These are phyloP conservation scores for Bombus balteatus DNA, from an alignment of 1,140 invertebrate species.

Conservation along the genomic window DNA sequence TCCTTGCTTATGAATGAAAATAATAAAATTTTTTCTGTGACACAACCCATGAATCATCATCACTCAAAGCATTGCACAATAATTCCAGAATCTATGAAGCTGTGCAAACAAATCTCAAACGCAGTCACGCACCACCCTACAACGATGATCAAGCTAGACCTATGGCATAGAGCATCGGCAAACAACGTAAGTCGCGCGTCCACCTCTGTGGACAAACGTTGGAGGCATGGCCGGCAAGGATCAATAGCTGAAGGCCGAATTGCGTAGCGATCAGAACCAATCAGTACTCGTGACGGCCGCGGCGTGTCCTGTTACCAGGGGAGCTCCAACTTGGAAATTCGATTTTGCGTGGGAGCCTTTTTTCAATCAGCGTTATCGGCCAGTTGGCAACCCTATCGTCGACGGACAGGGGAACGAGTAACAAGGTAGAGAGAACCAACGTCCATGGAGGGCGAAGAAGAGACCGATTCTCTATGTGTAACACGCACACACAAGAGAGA, in stretches of 20 bases:
- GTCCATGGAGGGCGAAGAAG: slow-evolving; percentile 3
- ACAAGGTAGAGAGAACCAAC: slow-evolving; percentile 60
- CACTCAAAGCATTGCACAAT: not conserved
- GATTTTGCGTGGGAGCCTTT: slow-evolving; percentile 72
- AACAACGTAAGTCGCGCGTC: not conserved
- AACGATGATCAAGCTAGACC: not conserved
- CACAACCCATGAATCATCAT: too few species aligned
- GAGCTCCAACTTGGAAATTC: slow-evolving; percentile 70
- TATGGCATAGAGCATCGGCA: not conserved
- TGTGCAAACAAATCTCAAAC: not conserved
- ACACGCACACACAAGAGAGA: not conserved
- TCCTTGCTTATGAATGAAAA: too few species aligned
- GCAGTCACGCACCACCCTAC: not conserved
- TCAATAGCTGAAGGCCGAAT: slow-evolving; percentile 50
- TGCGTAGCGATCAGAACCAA: slow-evolving; percentile 56
- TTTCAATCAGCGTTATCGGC: slow-evolving; percentile 78
- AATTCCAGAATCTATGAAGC: not conserved
- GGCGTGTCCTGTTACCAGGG: slow-evolving; percentile 52
- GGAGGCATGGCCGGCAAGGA: slow-evolving; percentile 17
- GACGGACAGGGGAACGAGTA: slow-evolving; percentile 56
- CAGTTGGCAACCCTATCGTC: slow-evolving; percentile 74
- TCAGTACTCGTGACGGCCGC: slow-evolving; percentile 60
- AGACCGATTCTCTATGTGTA: not conserved
- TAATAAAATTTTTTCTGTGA: too few species aligned
- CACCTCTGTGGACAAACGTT: slow-evolving; percentile 7